These are phyloP conservation scores for Drosophila recens DNA, from an alignment of 2,888 invertebrate species.

Conservation along the genomic window DNA sequence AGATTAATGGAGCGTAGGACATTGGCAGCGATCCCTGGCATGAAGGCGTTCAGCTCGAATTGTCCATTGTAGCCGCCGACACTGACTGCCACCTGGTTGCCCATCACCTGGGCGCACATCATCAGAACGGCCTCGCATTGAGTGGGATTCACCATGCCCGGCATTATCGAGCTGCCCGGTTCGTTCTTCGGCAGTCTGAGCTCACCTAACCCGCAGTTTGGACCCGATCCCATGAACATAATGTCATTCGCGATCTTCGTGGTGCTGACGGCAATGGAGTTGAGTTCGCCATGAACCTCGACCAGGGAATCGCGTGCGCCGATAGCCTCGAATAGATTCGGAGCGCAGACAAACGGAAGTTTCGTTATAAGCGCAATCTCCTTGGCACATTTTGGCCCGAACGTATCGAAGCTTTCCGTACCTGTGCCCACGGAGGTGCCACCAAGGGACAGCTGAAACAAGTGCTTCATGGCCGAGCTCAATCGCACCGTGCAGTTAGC, in stretches of 20 bases:
- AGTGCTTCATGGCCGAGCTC: conserved; percentile 90
- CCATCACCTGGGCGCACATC: conserved; percentile 98
- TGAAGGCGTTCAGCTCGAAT: conserved; percentile 99
- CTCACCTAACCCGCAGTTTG: conserved; percentile 97
- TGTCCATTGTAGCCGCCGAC: conserved; percentile 97
- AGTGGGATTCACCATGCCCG: conserved; percentile 99
- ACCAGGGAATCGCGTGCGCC: conserved; percentile 97
- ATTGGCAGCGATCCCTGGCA: conserved; percentile 97
- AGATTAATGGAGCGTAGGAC: conserved; percentile 94
- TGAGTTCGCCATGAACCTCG: conserved; percentile 97
- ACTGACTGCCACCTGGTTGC: conserved; percentile 97
- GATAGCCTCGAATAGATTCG: conserved; percentile 99
- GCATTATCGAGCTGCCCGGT: conserved; percentile 99
- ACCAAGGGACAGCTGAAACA: conserved; percentile 96
- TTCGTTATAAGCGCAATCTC: conserved; percentile 92
- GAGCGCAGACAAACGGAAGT: conserved; percentile 95
- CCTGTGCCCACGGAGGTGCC: conserved; percentile 99
- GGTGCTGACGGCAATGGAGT: conserved; percentile 94
- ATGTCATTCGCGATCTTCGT: conserved; percentile 99
- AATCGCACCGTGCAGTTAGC: conserved; percentile 92
- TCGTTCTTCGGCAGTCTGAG: conserved; percentile 97
- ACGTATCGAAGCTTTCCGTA: conserved; percentile 94
- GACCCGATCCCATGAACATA: conserved; percentile 95
- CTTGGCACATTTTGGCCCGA: conserved; percentile 94
- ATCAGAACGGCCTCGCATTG: conserved; percentile 99